Percentiles rank a stretch among this genome's conserved stretches.
phyloP scores from a whole-genome alignment of 2,888 invertebrate species.

The Rhingia rostrata region DNA sequence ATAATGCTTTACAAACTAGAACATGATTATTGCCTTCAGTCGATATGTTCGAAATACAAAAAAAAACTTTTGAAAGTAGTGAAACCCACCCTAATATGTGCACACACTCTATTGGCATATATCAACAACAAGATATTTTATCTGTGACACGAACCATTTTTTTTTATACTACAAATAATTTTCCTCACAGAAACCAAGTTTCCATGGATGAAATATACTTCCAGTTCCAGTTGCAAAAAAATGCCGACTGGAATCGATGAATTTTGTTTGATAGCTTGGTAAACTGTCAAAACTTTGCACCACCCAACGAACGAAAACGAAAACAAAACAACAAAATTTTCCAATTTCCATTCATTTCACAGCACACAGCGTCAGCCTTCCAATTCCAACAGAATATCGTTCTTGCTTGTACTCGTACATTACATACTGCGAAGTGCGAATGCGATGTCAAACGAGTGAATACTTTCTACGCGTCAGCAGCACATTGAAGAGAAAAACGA shows the following conservation, averaged over 20 bases:
- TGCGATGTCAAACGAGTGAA: conserved; percentile 54
- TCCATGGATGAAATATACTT: background rate
- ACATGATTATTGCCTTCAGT: no score
- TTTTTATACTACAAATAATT: background rate
- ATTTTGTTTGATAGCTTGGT: conserved; percentile 48
- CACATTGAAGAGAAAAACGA: conserved; percentile 19
- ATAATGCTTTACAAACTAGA: no score
- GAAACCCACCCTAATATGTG: background rate
- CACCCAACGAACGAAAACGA: conserved; percentile 9
- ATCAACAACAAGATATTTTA: background rate
- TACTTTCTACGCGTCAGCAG: conserved; percentile 53
- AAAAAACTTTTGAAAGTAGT: background rate
- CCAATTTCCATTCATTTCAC: conserved; percentile 42
- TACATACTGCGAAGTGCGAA: no score
- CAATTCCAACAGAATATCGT: conserved; percentile 35
- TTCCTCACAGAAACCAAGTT: background rate
- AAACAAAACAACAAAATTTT: conserved; percentile 19
- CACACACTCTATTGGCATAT: background rate
- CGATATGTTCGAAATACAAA: no score
- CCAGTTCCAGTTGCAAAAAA: conserved; percentile 18
- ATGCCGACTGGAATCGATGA: conserved; percentile 50
- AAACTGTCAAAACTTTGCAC: conserved; percentile 44
- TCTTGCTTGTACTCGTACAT: background rate
- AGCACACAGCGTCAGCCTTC: conserved; percentile 6
- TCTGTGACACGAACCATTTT: background rate